Percentiles rank a stretch among this genome's conserved stretches.
Conservation (phyloP, 1,140 invertebrate species). For the Pogonomyrmex barbatus region DNA sequence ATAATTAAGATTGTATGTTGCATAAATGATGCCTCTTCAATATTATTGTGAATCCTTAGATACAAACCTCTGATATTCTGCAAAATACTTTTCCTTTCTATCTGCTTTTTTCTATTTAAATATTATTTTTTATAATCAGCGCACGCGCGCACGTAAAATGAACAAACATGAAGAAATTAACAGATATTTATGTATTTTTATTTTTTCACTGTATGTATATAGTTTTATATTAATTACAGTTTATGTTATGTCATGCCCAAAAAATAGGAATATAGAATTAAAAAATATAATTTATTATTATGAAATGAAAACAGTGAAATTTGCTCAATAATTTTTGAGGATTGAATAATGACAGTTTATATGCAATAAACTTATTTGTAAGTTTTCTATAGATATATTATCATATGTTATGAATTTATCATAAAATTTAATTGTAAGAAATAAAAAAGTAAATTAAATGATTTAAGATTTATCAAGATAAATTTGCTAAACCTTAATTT, state of each 20-base stretch:
- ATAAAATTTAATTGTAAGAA: slow-evolving; percentile 46
- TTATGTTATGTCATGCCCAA: neutral
- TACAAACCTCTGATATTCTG: neutral
- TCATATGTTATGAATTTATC: neutral
- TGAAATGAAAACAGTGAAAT: slow-evolving; percentile 20
- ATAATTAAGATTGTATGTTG: slow-evolving; percentile 14
- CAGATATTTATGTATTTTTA: neutral
- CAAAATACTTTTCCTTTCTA: neutral
- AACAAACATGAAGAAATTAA: neutral
- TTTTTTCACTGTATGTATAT: neutral
- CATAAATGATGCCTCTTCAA: neutral
- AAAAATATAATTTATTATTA: slow-evolving; percentile 10
- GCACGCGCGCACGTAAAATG: neutral
- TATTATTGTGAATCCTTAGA: neutral
- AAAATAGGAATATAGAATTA: slow-evolving; percentile 1
- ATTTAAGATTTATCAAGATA: slow-evolving; percentile 26
- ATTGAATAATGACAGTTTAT: neutral
- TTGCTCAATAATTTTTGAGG: slow-evolving; percentile 30
- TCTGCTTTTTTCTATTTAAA: neutral
- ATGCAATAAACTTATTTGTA: slow-evolving; percentile 27
- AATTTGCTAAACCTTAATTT: neutral
- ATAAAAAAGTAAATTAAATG: neutral
- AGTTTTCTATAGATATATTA: neutral
- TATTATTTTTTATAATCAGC: slow-evolving; percentile 11
- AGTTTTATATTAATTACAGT: neutral